Base-by-base conservation (phyloP, 2,888 invertebrate genomes). In the Epinotia ramella region DNA sequence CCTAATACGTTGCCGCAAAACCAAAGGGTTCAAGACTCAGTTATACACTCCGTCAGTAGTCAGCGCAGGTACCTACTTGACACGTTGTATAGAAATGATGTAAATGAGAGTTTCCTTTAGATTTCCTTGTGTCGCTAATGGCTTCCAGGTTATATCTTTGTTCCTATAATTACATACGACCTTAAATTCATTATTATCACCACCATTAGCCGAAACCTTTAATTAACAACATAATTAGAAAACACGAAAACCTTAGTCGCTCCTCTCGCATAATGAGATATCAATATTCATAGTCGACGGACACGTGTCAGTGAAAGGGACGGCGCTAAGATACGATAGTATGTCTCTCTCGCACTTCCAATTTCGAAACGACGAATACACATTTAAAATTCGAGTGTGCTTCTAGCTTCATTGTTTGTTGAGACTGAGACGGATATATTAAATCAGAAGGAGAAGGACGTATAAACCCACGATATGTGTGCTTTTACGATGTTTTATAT, bases 221-320 rank as follows among this genome's bases (percentile, higher is more conserved):
- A 46, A 69, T 69, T 60, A 69, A 46, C 44, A 60, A 28, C 28
- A 46, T 72, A 64, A 68, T 67, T 69, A 64, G 72, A 59, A 73
- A 44, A 72, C 76, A 67, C 57, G 67, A 66, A 66, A 66, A 63
- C 49, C 59, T 24, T 65, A 71, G 75, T 71, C 60, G 49, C 71
- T 80, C 77, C 60, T 63, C 71, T 80, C 77, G 80, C 77, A 81
- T 84, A 85, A 86, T 81, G 84, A 84, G 77, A 74, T 84, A 86
- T 85, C 84, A 86, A 86, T 86, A 86, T 86, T 86, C 85, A 86
- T 86, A 81, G 81, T 77, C 81, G 80, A 80, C 79, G 77, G 85
- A 81, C 86, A 85, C 86, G 86, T 86, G 86, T 84, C 85, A 81
- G 81, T 60, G 81, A 84, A 78, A 77, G 81, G 79, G 83, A 80